Conservation (phyloP, 2,888 invertebrate species). For the Cantharis nigra region DNA sequence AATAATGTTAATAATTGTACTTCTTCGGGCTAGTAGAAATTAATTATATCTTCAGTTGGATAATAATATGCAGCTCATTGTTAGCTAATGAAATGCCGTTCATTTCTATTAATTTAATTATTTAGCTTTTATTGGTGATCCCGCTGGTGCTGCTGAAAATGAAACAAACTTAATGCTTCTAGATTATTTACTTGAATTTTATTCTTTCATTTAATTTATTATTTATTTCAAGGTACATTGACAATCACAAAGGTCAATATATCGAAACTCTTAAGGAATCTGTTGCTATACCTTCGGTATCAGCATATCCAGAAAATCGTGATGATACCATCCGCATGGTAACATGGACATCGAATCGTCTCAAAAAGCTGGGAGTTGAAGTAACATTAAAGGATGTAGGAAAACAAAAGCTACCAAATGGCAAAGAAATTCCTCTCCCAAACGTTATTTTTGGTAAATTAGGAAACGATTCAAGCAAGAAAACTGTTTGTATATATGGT, state of each 20-base stretch:
- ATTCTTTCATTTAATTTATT: neutral
- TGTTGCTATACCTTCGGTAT: constrained; percentile 94
- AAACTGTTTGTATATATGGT: constrained; percentile 93
- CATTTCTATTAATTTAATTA: neutral
- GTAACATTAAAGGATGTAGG: constrained; percentile 80
- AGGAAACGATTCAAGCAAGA: constrained; percentile 83
- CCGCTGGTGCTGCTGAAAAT: neutral
- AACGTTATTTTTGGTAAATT: constrained; percentile 82
- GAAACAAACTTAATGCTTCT: neutral
- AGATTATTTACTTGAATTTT: neutral
- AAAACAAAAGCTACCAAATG: constrained; percentile 72
- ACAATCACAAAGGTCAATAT: constrained; percentile 74
- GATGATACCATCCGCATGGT: constrained; percentile 84
- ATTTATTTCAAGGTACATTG: constrained; percentile 69
- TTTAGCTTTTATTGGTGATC: neutral
- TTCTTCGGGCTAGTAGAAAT: too few species aligned
- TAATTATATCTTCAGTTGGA: neutral
- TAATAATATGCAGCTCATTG: neutral
- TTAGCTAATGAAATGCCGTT: neutral
- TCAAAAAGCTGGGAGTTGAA: constrained; percentile 72
- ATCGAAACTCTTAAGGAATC: constrained; percentile 80
- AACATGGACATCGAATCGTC: constrained; percentile 74
- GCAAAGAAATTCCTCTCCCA: constrained; percentile 75
- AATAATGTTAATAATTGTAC: neutral
- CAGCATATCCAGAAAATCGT: constrained; percentile 83